A percentile compares a stretch with the other conserved stretches of the same genome.
Conservation (phyloP, 2,113 vertebrate species). For the Meleagris gallopavo region DNA sequence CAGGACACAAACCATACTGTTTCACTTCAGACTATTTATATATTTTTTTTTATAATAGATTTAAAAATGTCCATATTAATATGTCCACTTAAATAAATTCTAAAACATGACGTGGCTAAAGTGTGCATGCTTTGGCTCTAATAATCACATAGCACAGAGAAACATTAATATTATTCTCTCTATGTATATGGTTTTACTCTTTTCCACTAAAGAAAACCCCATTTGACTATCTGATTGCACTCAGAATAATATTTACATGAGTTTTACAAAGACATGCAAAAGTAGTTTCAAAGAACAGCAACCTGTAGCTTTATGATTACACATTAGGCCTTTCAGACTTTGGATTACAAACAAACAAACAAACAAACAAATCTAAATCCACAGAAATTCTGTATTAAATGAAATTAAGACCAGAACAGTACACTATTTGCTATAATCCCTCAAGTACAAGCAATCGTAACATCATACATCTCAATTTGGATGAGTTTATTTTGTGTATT, state of each 20-base stretch:
- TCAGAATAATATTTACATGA: neutral
- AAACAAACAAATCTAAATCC: neutral
- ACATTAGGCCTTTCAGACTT: neutral
- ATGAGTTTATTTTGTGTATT: neutral
- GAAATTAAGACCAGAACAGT: neutral
- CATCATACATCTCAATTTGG: neutral
- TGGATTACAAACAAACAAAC: neutral
- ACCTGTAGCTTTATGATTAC: neutral
- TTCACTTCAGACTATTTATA: too few species aligned
- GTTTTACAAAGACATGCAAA: neutral
- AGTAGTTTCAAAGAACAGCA: neutral
- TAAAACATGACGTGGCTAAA: fast-evolving
- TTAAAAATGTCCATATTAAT: neutral
- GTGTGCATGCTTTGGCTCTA: neutral
- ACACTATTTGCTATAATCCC: neutral
- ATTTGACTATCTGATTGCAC: neutral
- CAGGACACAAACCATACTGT: too few species aligned
- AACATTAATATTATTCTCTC: neutral
- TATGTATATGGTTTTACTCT: neutral
- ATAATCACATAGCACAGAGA: neutral
- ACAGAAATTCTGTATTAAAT: neutral
- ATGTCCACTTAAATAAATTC: neutral
- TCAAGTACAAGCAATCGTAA: neutral
- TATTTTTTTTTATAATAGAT: too few species aligned
- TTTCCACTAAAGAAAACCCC: neutral